Evolutionary conservation across 2,888 invertebrate species (phyloP), one percentile per base, ranked within the genome.

Genomic region (Drosophila rellima): DNA sequence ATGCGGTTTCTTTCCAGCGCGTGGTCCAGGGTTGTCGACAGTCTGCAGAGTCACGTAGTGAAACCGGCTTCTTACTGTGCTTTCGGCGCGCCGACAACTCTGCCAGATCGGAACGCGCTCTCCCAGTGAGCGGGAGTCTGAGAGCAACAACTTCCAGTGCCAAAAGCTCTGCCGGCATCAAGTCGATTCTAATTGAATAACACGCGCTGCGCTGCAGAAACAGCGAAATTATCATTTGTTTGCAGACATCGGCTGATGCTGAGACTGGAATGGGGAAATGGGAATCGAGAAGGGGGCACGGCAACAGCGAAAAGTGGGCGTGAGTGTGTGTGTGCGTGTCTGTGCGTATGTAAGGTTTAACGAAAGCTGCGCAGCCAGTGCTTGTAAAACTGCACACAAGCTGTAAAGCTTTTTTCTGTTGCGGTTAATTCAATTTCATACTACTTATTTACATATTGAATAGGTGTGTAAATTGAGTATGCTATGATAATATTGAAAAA

Each of bases 1-100:
- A 68, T 70, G 64, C 20, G 52, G 48, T 33, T 54, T 55, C 54
- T 56, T 83, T 83, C 83, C 83, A 85, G 80, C 59, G 31, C 13
- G 18, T 57, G 45, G 51, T 48, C 33, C 69, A 59, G 80, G 60
- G 39, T 42, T 55, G 39, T 3, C 70, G 33, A n/a, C 50, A 5
- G 7, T 5, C 1, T 0, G 4, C 20, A 1, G 0, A 18, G 11
- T 17, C 45, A 8, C 13, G 7, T 35, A 31, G 35, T 13, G 11
- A 35, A 54, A 61, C 3, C 6, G 26, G n/a, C 17, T 52, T 18
- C 6, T 31, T 2, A 8, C 3, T 0, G 1, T 1, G 45, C 44
- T 40, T 42, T 57, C 13, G 11, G 47, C 10, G 18, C 29, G 18
- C 18, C 68, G 88, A 51, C 86, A 79, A 78, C 88, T 57, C 86